Evolutionary conservation across 1,140 invertebrate genomes (phyloP).

Genomic region (Megathymus violae): DNA sequence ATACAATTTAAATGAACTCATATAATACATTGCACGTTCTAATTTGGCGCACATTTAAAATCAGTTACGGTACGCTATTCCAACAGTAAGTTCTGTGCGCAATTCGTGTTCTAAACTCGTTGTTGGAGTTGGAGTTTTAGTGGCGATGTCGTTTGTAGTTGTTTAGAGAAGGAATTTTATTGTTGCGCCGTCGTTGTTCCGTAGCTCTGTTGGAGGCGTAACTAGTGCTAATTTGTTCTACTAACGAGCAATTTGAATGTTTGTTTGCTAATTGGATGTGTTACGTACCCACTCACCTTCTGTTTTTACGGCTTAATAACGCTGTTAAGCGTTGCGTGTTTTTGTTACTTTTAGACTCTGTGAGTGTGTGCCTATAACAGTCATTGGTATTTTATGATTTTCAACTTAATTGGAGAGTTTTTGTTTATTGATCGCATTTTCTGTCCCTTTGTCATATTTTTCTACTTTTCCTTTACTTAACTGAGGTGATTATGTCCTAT

Average conservation of each 20-base stretch:
- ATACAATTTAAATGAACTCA: background rate
- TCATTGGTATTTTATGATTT: background rate
- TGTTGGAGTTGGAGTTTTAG: conserved; percentile 2
- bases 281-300: background rate
- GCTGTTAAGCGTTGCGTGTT: background rate
- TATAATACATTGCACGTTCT: background rate
- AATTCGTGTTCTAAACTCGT: conserved; percentile 14
- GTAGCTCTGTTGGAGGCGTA: conserved; percentile 6
- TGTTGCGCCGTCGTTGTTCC: conserved; percentile 2
- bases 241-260: conserved; percentile 17
- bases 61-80: background rate
- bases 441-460: no score
- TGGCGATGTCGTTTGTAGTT: conserved; percentile 2
- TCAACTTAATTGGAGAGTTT: background rate
- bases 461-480: no score
- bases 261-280: conserved; percentile 16
- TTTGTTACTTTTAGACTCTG: background rate
- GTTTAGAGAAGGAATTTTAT: conserved; percentile 25
- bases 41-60: conserved; percentile 1
- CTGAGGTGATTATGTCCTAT: no score
- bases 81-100: background rate
- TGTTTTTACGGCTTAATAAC: background rate
- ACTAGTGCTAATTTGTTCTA: conserved; percentile 20
- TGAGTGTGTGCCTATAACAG: background rate
- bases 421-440: background rate